Evolutionary conservation across 1,140 invertebrate genomes (phyloP), one percentile per base, ranked within the genome.

Genomic region (Ectropis grisescens): DNA sequence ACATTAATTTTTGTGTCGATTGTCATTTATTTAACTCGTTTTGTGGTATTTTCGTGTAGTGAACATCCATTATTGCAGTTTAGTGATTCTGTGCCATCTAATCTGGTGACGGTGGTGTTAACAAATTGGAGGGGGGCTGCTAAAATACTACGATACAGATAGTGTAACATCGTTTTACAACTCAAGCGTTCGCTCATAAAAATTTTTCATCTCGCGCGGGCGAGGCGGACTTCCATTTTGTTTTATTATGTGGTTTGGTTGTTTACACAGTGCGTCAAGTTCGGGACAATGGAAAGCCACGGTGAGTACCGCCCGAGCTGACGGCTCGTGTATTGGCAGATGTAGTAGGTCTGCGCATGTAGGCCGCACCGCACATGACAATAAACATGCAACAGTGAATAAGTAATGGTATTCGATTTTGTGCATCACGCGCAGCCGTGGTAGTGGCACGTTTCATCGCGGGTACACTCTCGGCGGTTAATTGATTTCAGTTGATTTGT

Each of bases 161-260:
- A 82, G 76, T 82, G 80, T 78, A 81, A 79, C 74, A 74, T 72
- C 71, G 71, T 81, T 82, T 81, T 82, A 82, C 80, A 67, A 82
- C 70, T 76, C 50, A 52, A 62, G n/a, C 16, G 64, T 67, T 52
- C 54, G 68, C 55, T 60, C 57, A 67, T 71, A 71, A 72, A 26
- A 76, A 74, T 66, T 67, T 64, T 55, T 70, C 70, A 71, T 74
- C 62, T 78, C 65, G 55, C 53, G 58, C 62, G 65, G 55, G 41
- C 60, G 44, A 66, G 55, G 49, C 24, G 53, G 60, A 72, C 80
- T 70, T 80, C 80, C 80, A 82, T 82, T 81, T 82, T 82, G 80
- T 79, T 78, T 75, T 79, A 78, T 70, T 72, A 74, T 75, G 74
- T 64, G 69, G 64, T 71, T 70, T 51, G 58, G 59, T 79, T 80